These are phyloP conservation scores for Acanthurus lineatus DNA, from an alignment of 2,797 vertebrate genomes.

Conservation along the genomic window DNA sequence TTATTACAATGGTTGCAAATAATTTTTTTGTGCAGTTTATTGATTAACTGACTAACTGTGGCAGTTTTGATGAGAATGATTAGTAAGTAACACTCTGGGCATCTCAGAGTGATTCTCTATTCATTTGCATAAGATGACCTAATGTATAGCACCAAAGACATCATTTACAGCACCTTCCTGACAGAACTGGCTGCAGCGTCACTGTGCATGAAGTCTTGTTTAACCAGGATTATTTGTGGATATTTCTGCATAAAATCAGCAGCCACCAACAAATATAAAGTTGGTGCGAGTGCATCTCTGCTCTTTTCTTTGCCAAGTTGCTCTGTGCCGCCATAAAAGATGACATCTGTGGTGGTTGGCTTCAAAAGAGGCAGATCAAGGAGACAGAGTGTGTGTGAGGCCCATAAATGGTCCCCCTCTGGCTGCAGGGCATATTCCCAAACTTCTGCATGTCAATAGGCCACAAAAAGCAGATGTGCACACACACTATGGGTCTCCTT, in stretches of 20 bases:
- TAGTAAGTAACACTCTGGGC: not conserved
- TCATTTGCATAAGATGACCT: not conserved
- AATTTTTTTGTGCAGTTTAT: not conserved
- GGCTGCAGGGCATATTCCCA: slow-evolving; percentile 45
- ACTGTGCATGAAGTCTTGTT: too few relatives aligned
- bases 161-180: not conserved
- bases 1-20: not conserved
- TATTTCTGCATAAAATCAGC: too few relatives aligned
- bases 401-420: slow-evolving; percentile 46
- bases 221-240: not conserved
- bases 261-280: not conserved
- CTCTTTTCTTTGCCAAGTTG: not conserved
- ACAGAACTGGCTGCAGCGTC: not conserved
- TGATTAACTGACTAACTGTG: not conserved
- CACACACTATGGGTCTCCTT: not conserved
- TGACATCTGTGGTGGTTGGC: slow-evolving; percentile 30
- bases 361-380: slow-evolving; percentile 38
- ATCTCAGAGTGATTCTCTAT: not conserved
- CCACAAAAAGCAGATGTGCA: slow-evolving; percentile 31
- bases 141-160: too few relatives aligned
- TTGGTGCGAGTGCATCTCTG: not conserved
- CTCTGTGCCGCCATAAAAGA: not conserved
- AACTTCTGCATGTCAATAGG: not conserved
- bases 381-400: slow-evolving; percentile 4
- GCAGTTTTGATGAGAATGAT: not conserved